Conservation (phyloP, 2,113 vertebrate species). For the Copsychus sechellarum region DNA sequence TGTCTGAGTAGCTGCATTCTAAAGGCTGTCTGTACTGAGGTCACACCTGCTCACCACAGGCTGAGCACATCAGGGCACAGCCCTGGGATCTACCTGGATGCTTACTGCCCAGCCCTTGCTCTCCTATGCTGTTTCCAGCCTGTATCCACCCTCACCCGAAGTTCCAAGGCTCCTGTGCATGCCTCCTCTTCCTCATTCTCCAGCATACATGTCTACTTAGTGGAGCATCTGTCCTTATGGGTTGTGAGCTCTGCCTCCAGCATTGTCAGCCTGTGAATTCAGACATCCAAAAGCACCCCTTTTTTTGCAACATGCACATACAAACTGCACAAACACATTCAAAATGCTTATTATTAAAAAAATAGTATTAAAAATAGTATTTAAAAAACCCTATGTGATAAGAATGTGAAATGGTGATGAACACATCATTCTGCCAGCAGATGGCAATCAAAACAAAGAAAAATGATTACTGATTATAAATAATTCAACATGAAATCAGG, state of each 20-base stretch:
- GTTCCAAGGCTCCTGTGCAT: background rate
- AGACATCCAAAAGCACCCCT: background rate
- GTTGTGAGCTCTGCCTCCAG: background rate
- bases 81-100: background rate
- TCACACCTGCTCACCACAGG: background rate
- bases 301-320: background rate
- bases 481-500: no score
- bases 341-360: background rate
- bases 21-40: background rate
- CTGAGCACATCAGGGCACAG: background rate
- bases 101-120: background rate
- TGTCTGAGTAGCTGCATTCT: background rate
- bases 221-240: background rate
- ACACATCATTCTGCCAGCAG: background rate
- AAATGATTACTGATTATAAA: background rate
- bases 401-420: rapidly evolving
- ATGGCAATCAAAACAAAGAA: background rate
- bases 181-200: background rate
- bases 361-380: no score
- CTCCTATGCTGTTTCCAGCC: background rate
- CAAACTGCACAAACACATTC: background rate
- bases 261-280: background rate
- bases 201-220: background rate
- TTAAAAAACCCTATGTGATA: rapidly evolving
- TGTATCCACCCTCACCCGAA: background rate